Conservation (phyloP, 2,888 invertebrate genomes). For the Orthonevra nobilis region DNA sequence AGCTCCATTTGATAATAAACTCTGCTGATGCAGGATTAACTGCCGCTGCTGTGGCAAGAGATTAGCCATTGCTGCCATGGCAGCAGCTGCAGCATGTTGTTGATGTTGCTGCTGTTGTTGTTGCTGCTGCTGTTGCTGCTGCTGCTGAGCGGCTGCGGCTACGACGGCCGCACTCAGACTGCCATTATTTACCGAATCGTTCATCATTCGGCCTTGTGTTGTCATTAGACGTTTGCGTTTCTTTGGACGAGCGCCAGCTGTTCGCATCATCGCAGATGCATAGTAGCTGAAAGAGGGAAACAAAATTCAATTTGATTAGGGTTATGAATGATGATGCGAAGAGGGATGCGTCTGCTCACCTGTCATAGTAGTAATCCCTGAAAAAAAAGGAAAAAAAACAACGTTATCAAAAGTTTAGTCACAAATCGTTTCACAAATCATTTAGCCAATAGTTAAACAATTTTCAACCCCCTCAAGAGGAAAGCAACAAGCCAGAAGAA, state of each 20-base stretch:
- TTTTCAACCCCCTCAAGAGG: not conserved
- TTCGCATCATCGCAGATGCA: conserved; percentile 78
- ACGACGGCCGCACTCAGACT: conserved; percentile 76
- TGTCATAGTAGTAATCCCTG: conserved; percentile 84
- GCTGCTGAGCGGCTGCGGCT: conserved; percentile 75
- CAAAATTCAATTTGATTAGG: not conserved
- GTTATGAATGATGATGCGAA: not conserved
- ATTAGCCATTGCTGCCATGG: conserved; percentile 79
- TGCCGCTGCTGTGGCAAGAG: conserved; percentile 75
- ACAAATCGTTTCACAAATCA: conserved; percentile 3
- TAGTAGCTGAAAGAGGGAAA: conserved; percentile 75
- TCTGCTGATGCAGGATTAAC: conserved; percentile 76
- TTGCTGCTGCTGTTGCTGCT: conserved; percentile 75
- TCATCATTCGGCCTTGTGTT: conserved; percentile 74
- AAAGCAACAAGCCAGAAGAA: conserved; percentile 23
- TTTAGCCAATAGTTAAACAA: conserved; percentile 20
- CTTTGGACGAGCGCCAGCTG: conserved; percentile 78
- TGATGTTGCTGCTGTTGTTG: conserved; percentile 75
- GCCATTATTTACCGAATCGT: conserved; percentile 75
- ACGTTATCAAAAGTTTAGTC: conserved; percentile 27
- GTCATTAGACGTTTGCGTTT: conserved; percentile 80
- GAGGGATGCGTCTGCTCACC: conserved; percentile 76
- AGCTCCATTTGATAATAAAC: conserved; percentile 75
- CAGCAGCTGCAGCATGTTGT: conserved; percentile 77
- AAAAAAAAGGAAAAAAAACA: conserved; percentile 76